Evolutionary conservation across 2,888 invertebrate genomes (phyloP).

Genomic region (Caenorhabditis sp.): DNA sequence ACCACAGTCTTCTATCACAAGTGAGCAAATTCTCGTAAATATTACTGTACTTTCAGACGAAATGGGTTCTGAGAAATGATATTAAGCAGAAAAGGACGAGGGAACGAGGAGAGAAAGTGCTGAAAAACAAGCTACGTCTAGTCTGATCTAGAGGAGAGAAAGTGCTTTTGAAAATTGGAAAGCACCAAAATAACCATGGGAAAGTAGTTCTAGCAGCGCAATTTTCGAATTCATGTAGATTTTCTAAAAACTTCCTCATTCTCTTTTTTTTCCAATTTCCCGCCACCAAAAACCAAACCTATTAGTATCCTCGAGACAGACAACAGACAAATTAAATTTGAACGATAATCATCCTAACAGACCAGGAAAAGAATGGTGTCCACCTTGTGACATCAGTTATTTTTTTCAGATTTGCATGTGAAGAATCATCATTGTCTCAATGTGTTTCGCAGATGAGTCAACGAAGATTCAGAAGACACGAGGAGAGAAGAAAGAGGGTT

Average conservation of each 20-base stretch:
- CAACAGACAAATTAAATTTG: conserved; percentile 2
- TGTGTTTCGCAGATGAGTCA: conserved; percentile 60
- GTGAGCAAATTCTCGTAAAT: conserved; percentile 67
- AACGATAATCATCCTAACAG: neutral
- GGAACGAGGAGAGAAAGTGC: conserved; percentile 1
- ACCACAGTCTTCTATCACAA: conserved; percentile 81
- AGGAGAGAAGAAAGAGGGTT: conserved; percentile 13
- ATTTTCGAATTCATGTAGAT: no score
- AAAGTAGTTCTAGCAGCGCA: no score
- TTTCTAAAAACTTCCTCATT: neutral
- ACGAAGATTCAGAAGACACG: conserved; percentile 25
- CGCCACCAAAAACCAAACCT: conserved; percentile 2
- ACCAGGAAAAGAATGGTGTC: neutral
- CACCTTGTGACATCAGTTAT: neutral
- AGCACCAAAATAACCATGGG: no score
- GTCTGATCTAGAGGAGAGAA: neutral
- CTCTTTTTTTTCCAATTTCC: neutral
- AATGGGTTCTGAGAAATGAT: neutral
- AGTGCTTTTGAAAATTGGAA: neutral
- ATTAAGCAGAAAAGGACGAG: no score
- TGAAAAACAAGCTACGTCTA: conserved; percentile 8
- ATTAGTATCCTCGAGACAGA: conserved; percentile 1
- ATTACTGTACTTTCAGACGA: neutral
- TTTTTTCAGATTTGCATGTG: conserved; percentile 68
- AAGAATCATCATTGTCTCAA: conserved; percentile 54